A percentile compares a stretch with the other conserved stretches of the same genome.
Evolutionary conservation across 23 tunicate species (phyloP).

Genomic region (Halocynthia roretzi): DNA sequence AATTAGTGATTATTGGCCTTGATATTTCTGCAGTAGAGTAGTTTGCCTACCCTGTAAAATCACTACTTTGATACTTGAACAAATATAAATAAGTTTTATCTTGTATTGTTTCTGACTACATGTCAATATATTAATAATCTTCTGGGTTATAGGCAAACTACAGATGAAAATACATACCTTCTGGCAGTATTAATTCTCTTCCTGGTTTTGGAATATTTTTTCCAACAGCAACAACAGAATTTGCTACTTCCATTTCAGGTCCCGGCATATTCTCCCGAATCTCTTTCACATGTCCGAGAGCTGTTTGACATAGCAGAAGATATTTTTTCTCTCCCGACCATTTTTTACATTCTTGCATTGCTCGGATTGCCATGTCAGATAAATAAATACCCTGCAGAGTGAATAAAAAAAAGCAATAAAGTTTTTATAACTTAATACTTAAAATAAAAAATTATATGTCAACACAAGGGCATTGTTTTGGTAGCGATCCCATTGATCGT

Average conservation of each 20-base stretch:
- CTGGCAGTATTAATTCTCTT: conserved; percentile 68
- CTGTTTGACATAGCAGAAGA: conserved; percentile 79
- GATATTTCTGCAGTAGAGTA: too few species aligned
- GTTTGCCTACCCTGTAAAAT: too few species aligned
- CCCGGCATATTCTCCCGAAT: conserved; percentile 37
- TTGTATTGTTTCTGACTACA: too few species aligned
- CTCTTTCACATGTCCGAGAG: conserved; percentile 75
- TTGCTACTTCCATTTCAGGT: conserved; percentile 59
- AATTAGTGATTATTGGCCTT: neutral
- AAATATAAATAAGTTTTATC: too few species aligned
- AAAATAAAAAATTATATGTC: too few species aligned
- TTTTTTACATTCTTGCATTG: conserved; percentile 79
- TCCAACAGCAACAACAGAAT: conserved; percentile 76
- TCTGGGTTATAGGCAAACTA: too few species aligned
- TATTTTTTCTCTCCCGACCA: conserved; percentile 86
- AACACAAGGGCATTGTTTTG: too few species aligned
- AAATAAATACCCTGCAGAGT: conserved; percentile 61
- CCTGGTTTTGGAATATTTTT: conserved; percentile 71
- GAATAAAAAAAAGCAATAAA: neutral
- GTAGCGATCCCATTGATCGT: too few species aligned
- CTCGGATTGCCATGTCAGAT: conserved; percentile 66
- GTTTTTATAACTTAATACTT: neutral
- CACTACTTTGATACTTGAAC: too few species aligned
- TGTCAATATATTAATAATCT: too few species aligned
- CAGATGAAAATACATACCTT: conserved; percentile 43